Base-by-base conservation (phyloP, 1,140 invertebrate species). In the Agrilus planipennis region DNA sequence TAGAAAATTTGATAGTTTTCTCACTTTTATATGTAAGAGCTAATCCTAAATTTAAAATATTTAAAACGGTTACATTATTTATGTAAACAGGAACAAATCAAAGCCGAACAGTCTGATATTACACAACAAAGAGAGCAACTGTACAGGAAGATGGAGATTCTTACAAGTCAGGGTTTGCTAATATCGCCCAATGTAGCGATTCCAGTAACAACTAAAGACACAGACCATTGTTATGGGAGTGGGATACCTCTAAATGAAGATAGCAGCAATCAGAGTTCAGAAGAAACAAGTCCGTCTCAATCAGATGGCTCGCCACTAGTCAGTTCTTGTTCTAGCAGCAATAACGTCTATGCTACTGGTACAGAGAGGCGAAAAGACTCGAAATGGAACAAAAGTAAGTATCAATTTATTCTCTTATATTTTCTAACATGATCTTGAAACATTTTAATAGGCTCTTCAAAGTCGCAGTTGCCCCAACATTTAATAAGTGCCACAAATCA, bases 81-180 rank as follows among this genome's bases (percentile, higher is more conserved):
- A 7, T 25, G n/a, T n/a, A 25, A 25, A 15, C 60, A 81, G 57
- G 77, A 81, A 49, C 74, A 80, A 57, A 55, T 84, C 10, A 67
- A 73, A 10, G 69, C 73, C 9, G 82, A 90, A 49, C 80, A 90
- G 59, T 75, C 76, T 23, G 88, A 92, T 54, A 76, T 92, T 10
- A 77, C 73, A 11, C 81, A 89, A 48, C 88, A 93, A 60, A 60
- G 88, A 7, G 89, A 93, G 53, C 79, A 88, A 45, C 64, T 93
- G 10, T 91, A 89, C 60, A 63, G 85, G 20, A 77, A 86, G 56
- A 70, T 90, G 52, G 85, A 91, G 52, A 69, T 79, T 18, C 64
- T 90, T 1, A 76, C 79, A 22, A 76, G 71, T 39, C 78, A 84
- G 53, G 83, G 83, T 2, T 69, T 86, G 16, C 50, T 79, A 27